Conservation (phyloP, 2,888 invertebrate species). For the Cephalotes varians region DNA sequence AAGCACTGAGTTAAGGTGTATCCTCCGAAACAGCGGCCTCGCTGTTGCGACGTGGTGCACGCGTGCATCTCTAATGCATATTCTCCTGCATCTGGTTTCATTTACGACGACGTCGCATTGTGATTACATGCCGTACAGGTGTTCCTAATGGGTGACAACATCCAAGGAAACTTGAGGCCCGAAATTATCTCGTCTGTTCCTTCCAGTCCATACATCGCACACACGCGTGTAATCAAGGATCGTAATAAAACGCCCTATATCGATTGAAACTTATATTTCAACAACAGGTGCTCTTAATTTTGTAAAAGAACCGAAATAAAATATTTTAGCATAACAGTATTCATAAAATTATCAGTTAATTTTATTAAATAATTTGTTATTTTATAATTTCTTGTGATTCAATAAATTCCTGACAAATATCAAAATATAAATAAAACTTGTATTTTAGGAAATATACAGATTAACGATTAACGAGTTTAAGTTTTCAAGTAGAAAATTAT, state of each 20-base stretch:
- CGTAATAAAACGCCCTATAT: not conserved
- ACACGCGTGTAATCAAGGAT: not conserved
- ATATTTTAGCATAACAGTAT: too few species aligned
- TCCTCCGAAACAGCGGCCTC: not conserved
- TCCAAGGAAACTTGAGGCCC: constrained; percentile 33
- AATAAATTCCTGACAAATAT: not conserved
- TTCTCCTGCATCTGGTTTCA: constrained; percentile 54
- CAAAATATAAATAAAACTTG: not conserved
- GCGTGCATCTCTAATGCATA: constrained; percentile 38
- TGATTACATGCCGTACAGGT: constrained; percentile 46
- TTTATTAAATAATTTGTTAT: too few species aligned
- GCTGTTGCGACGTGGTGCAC: not conserved
- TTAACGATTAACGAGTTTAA: not conserved
- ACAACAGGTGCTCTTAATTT: not conserved
- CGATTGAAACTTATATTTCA: not conserved
- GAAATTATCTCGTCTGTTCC: constrained; percentile 41
- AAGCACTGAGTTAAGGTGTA: constrained; percentile 17
- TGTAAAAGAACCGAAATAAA: not conserved
- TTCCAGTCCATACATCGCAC: constrained; percentile 22
- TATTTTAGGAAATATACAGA: not conserved
- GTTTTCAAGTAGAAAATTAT: constrained; percentile 3
- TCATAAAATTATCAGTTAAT: not conserved
- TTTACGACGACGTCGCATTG: constrained; percentile 44
- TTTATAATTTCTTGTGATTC: not conserved
- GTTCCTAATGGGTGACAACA: constrained; percentile 47